Base-by-base conservation (phyloP, 1,140 invertebrate species). In the Neoseiulus cucumeris region DNA sequence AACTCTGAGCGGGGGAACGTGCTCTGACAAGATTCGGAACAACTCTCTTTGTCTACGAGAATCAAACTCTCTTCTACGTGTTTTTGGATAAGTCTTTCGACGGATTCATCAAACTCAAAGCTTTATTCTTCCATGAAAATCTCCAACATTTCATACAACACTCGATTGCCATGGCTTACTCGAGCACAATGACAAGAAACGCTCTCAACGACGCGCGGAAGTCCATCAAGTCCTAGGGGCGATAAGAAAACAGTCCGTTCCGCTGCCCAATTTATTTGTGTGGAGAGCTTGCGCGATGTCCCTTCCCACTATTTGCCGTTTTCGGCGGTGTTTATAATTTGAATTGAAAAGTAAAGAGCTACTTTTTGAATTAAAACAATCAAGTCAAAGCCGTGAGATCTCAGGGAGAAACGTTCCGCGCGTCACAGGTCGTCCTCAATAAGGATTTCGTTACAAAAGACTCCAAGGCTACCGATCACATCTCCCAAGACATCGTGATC, bases 161-260 rank as follows among this genome's bases (percentile, higher is more conserved):
- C 78, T 85, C 90, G 0, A 94, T 97, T 73, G 87, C 89, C 18
- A 89, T 92, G 82, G 84, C 85, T 29, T 84, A 82, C 17, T 80
- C 85, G 59, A 76, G 79, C 64, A 88, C 85, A 42, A 78, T 82
- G 20, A 89, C 86, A 68, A 74, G 70, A 64, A 69, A 78, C 69
- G 92, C 89, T 12, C 82, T 96, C 30, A 80, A 81, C 72, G 82
- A 83, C 68, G 87, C 87, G n/a, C 86, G 91, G 76, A 83, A 84
- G 72, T 98, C 95, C 77, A 66, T 81, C 12, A 82, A 83, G 72
- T 82, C 91, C 71, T 79, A 95, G 59, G 92, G 92, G 42, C 82
- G 88, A 71, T 96, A 92, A 78, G 93, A 91, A 20, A 93, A 94
- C 74, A 94, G 91, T 28, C 92, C 94, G 0, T 97, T 95, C 77